Base-by-base conservation (phyloP, 2,888 invertebrate genomes). In the Venusia cambrica region DNA sequence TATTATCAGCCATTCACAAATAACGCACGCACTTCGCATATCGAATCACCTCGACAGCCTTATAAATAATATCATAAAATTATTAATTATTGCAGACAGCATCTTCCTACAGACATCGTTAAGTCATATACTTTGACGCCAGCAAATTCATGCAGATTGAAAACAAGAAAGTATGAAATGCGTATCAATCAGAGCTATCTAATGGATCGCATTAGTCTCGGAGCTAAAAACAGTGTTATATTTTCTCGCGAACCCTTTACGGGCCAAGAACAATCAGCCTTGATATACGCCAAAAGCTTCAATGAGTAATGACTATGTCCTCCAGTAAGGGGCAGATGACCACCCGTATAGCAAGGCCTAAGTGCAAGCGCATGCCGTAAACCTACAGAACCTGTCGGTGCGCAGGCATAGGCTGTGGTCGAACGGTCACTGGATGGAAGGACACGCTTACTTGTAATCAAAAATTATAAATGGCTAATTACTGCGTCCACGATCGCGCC, bases 381-480 rank as follows among this genome's bases (percentile, higher is more conserved):
- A 72, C 70, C 68, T 57, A 73, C 70, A 63, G 64, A 79, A 79
- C 79, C 76, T 67, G 76, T 75, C 72, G 59, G 54, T 41, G 51
- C 43, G 48, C 56, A 55, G 51, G 44, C 51, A 46, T 48, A 55
- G 51, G 44, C 51, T 47, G 48, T 57, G 53, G 57, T 55, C 63
- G 50, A 54, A 32, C 35, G 38, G 22, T 26, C 56, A 47, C 52
- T 51, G 54, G 49, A 55, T 57, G 57, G 49, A 55, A 57, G 57
- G 68, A 65, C 66, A 73, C 64, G 73, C 67, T 68, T 51, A 54
- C 55, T 59, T 56, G 62, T 74, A 77, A 78, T 77, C 75, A 71
- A 77, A 80, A 77, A 79, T 75, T 73, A 65, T 72, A 65, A 72
- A 75, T 71, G 62, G 62, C 66, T 75, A 74, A 79, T 77, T 76